phyloP scores from a whole-genome alignment of 2,113 vertebrate genomes.

The Oreochromis spilurus region DNA sequence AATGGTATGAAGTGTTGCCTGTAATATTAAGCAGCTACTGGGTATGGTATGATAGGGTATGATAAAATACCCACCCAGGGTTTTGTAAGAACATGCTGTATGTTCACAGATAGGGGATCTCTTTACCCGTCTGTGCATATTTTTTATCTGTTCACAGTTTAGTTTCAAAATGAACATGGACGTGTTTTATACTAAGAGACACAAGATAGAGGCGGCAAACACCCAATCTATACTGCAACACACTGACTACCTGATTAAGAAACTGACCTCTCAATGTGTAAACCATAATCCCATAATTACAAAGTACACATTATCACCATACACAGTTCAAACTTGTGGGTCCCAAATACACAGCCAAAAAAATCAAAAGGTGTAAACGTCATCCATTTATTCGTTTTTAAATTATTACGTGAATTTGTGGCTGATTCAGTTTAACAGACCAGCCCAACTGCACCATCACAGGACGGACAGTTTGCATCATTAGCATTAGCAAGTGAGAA shows the following conservation, averaged over 20 bases:
- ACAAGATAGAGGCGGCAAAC: not conserved
- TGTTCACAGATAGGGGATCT: not conserved
- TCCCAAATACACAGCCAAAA: not conserved
- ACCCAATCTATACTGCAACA: not conserved
- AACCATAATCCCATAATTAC: not conserved
- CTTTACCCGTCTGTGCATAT: not conserved
- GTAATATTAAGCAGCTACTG: not conserved
- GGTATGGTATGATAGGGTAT: not conserved
- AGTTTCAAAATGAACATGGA: not conserved
- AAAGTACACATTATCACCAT: not conserved
- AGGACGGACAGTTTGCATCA: not conserved
- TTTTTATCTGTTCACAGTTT: not conserved
- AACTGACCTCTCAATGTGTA: not conserved
- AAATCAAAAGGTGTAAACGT: not conserved
- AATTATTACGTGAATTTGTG: not conserved
- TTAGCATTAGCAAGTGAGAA: slow-evolving; percentile 45
- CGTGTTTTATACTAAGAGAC: not conserved
- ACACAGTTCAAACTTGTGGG: not conserved
- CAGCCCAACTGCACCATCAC: not conserved
- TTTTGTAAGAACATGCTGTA: not conserved
- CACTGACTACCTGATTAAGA: not conserved
- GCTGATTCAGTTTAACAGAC: not conserved
- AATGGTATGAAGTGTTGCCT: not conserved
- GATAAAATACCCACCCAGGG: not conserved
- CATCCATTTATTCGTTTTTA: not conserved